phyloP scores from a whole-genome alignment of 2,113 vertebrate species.

The Nesoenas mayeri region DNA sequence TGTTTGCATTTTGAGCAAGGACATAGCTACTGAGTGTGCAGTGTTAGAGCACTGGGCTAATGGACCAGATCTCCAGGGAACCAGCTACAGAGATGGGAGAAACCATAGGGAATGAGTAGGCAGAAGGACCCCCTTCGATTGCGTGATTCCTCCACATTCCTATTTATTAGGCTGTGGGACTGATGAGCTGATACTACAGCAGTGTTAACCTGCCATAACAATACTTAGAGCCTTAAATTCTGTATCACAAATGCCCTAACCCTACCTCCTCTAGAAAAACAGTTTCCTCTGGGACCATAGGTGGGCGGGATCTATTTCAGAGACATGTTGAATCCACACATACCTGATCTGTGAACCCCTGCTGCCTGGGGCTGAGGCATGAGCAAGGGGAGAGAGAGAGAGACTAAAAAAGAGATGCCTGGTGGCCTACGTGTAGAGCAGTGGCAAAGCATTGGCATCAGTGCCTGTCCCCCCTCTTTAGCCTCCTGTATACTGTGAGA shows the following conservation, averaged over 20 bases:
- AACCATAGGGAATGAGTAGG: too few relatives aligned
- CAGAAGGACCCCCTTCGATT: too few relatives aligned
- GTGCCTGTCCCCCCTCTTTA: not conserved
- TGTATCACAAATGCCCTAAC: not conserved
- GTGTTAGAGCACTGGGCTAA: not conserved
- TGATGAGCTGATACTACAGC: not conserved
- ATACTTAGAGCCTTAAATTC: not conserved
- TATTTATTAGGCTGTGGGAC: not conserved
- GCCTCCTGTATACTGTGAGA: not conserved
- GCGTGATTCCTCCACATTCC: not conserved
- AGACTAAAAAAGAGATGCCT: not conserved
- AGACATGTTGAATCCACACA: not conserved
- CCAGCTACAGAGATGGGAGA: too few relatives aligned
- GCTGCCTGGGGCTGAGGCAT: not conserved
- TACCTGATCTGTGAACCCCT: not conserved
- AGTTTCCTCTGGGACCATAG: not conserved
- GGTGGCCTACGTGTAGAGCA: not conserved
- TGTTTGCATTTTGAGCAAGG: not conserved
- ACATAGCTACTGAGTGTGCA: not conserved
- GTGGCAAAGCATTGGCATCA: not conserved
- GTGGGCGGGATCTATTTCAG: not conserved
- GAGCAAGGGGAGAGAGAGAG: too few relatives aligned
- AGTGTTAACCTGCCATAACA: not conserved
- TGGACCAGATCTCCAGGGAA: not conserved
- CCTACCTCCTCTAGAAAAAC: not conserved